Evolutionary conservation across 2,888 invertebrate species (phyloP).

Genomic region (Diogma glabrata): DNA sequence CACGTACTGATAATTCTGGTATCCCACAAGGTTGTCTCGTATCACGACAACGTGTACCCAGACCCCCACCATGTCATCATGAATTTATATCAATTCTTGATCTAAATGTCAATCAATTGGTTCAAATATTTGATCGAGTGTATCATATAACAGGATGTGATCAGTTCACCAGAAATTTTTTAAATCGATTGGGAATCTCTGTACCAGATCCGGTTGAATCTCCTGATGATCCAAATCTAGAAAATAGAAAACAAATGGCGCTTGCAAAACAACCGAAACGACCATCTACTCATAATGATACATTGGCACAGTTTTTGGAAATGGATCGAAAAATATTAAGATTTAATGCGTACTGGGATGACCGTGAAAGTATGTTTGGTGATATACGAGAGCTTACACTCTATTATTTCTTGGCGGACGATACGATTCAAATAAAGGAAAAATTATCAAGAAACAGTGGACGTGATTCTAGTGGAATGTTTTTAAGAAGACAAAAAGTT

Average conservation of each 20-base stretch:
- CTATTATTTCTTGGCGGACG: conserved; percentile 76
- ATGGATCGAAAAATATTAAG: conserved; percentile 61
- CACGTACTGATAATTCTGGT: conserved; percentile 71
- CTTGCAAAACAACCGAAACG: conserved; percentile 22
- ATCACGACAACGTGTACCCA: conserved; percentile 67
- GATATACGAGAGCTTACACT: conserved; percentile 66
- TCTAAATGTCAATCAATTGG: conserved; percentile 71
- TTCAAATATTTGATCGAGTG: conserved; percentile 68
- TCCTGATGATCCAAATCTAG: conserved; percentile 44
- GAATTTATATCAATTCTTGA: conserved; percentile 75
- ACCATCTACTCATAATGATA: conserved; percentile 41
- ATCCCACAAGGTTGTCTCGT: conserved; percentile 75
- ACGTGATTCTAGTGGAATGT: conserved; percentile 55
- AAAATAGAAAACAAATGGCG: conserved; percentile 30
- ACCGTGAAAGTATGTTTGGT: conserved; percentile 64
- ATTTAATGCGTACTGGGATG: conserved; percentile 87
- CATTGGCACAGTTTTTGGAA: conserved; percentile 69
- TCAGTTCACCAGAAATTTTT: conserved; percentile 71
- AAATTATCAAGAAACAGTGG: conserved; percentile 54
- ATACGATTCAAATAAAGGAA: conserved; percentile 82
- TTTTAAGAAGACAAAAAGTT: conserved; percentile 62
- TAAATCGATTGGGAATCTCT: conserved; percentile 72
- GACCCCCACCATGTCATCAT: conserved; percentile 58
- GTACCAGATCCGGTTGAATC: conserved; percentile 57
- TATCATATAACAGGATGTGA: conserved; percentile 79